Evolutionary conservation across 1,140 invertebrate species (phyloP).

Genomic region (Ceratosolen fusciceps): DNA sequence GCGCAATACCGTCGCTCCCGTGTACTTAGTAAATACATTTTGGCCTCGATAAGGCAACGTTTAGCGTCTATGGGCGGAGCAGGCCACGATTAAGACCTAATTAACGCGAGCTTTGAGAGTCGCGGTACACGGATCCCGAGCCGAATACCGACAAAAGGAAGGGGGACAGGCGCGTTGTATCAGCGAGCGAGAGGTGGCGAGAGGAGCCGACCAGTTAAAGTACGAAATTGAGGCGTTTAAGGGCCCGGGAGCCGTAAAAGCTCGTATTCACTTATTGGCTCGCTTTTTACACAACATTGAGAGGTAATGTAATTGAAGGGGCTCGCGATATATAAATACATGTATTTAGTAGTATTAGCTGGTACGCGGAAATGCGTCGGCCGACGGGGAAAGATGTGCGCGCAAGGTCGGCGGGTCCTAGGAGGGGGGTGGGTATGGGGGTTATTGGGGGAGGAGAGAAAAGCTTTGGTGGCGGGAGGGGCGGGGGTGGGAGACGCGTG

Average conservation of each 20-base stretch:
- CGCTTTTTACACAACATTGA: neutral
- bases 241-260: neutral
- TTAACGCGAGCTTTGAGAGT: neutral
- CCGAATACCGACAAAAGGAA: neutral
- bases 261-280: neutral
- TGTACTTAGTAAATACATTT: too few species aligned
- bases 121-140: neutral
- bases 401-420: neutral
- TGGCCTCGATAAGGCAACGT: too few species aligned
- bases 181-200: neutral
- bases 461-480: too few species aligned
- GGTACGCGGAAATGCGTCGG: neutral
- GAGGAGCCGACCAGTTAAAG: too few species aligned
- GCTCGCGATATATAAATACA: neutral
- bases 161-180: neutral
- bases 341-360: constrained; percentile 6
- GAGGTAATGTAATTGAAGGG: neutral
- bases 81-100: neutral
- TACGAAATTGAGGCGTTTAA: neutral
- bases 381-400: neutral
- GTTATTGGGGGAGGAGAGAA: too few species aligned
- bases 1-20: too few species aligned
- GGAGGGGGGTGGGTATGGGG: neutral
- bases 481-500: neutral
- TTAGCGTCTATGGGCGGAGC: neutral